phyloP scores from a whole-genome alignment of 2,888 invertebrate species.

The Hanleya hanleyi region DNA sequence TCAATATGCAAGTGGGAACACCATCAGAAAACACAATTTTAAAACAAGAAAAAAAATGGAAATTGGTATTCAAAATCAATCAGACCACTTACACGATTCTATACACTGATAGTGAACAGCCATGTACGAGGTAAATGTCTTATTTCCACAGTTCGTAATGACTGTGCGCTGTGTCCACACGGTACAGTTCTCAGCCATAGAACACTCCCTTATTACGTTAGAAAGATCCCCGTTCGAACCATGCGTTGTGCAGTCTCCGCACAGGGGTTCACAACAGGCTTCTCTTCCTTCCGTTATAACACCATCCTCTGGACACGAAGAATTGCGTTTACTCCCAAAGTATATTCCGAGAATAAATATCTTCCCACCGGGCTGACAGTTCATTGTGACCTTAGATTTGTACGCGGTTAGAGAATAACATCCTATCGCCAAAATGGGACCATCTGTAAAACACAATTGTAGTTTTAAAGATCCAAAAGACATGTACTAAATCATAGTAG shows the following conservation, averaged over 20 bases:
- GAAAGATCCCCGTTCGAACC: not conserved
- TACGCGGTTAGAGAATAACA: not conserved
- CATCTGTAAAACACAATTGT: not conserved
- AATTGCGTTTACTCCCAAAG: not conserved
- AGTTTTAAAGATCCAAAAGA: too few relatives aligned
- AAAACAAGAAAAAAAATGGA: too few relatives aligned
- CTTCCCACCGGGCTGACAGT: not conserved
- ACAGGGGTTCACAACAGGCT: not conserved
- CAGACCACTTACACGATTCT: not conserved
- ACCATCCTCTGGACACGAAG: not conserved
- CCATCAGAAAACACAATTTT: too few relatives aligned
- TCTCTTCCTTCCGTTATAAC: not conserved
- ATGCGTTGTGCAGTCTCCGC: not conserved
- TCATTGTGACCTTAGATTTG: not conserved
- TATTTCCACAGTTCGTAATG: not conserved
- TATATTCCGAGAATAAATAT: not conserved
- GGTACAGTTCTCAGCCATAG: not conserved
- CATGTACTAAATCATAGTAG: too few relatives aligned
- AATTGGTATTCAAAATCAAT: too few relatives aligned
- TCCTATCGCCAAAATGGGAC: not conserved
- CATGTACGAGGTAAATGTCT: not conserved
- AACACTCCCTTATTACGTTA: not conserved
- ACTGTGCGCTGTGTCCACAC: not conserved
- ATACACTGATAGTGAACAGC: not conserved
- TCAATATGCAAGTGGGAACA: too few relatives aligned